Percentiles rank a stretch among this genome's conserved stretches.
These are phyloP conservation scores for Lumbricus terrestris DNA, from an alignment of 2,888 invertebrate species.

Conservation along the genomic window DNA sequence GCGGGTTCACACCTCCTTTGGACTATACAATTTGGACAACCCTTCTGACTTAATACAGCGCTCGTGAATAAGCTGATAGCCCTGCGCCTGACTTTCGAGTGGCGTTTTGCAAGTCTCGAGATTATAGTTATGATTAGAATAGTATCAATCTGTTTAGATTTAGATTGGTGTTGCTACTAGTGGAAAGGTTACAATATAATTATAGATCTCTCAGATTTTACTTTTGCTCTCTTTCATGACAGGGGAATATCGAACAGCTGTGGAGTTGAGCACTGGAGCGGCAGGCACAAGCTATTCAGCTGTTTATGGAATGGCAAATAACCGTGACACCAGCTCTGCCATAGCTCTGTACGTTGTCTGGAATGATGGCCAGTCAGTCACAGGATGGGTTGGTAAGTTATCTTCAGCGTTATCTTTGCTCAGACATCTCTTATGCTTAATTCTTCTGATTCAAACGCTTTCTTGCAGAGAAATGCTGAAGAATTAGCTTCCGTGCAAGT, in stretches of 20 bases:
- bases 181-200: too few relatives aligned
- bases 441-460: too few relatives aligned
- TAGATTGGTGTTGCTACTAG: background rate
- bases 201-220: background rate
- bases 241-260: conserved; percentile 32
- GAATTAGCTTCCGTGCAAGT: background rate
- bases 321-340: conserved; percentile 16
- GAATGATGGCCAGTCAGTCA: conserved; percentile 34
- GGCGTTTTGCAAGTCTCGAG: too few relatives aligned
- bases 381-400: conserved; percentile 37
- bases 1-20: too few relatives aligned
- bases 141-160: too few relatives aligned
- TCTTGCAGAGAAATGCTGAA: too few relatives aligned
- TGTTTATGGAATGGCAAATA: conserved; percentile 31
- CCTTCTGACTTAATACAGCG: too few relatives aligned
- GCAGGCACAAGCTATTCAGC: conserved; percentile 25
- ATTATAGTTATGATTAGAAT: too few relatives aligned
- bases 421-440: background rate
- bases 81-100: too few relatives aligned
- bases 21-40: too few relatives aligned
- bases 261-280: conserved; percentile 24
- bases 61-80: too few relatives aligned
- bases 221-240: background rate
- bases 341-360: conserved; percentile 34
- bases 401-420: background rate